These are phyloP conservation scores for Caiman crocodilus DNA, from an alignment of 2,797 vertebrate species.

Conservation along the genomic window DNA sequence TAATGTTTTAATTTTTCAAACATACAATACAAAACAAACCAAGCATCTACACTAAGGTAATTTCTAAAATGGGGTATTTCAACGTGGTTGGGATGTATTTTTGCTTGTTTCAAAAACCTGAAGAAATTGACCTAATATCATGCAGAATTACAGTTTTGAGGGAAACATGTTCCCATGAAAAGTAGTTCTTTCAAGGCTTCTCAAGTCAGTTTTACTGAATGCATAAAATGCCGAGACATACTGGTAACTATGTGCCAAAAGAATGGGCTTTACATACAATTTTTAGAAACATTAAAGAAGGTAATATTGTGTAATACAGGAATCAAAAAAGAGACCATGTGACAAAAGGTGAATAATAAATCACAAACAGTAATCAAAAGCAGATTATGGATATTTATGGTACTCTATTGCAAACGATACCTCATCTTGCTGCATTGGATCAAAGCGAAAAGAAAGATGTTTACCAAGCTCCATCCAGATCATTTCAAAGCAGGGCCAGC, in stretches of 20 bases:
- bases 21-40: not conserved
- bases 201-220: not conserved
- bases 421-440: not conserved
- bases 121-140: not conserved
- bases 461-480: not conserved
- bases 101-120: not conserved
- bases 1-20: not conserved
- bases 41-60: not conserved
- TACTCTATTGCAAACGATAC: not conserved
- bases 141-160: not conserved
- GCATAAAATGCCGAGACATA: not conserved
- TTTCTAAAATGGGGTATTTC: not conserved
- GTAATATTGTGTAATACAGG: too few species aligned
- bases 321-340: constrained; percentile 33
- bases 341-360: constrained; percentile 48
- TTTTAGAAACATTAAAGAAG: not conserved
- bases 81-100: not conserved
- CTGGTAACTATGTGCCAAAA: not conserved
- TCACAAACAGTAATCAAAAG: not conserved
- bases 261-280: not conserved
- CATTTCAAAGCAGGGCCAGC: not conserved
- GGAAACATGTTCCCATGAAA: not conserved
- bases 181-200: not conserved
- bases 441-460: not conserved
- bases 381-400: constrained; percentile 33